Base-by-base conservation (phyloP, 2,113 vertebrate species). In the Terrapene triunguis region DNA sequence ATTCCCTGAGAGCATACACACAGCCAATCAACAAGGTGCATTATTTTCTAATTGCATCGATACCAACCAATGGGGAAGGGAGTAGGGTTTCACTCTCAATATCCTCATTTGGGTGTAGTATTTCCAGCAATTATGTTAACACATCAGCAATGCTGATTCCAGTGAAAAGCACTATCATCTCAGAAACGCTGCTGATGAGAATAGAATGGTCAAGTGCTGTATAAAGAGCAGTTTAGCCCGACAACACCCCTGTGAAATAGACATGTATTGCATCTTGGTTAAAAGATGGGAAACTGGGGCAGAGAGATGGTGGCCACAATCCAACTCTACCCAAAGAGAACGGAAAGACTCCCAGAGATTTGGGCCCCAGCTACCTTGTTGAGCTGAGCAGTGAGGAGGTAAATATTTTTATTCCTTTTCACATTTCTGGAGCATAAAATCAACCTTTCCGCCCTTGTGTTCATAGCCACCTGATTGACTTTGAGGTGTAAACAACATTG, bases 401-500 rank as follows among this genome's bases (percentile, higher is more conserved):
- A 59, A 59, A 72, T 22, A 21, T n/a, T 35, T 72, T 32, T 16
- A 38, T 51, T 22, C 10, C 47, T 1, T 1, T 1, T 13, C 6
- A 44, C 44, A 27, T 12, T 38, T 24, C 48, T 62, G 25, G 13
- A 50, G 74, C 0, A 1, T 7, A 10, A 0, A 59, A 29, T 27
- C 27, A 29, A 59, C 11, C 57, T 59, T 27, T 13, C 53, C 12
- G 11, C 11, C 57, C 57, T 57, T 0, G 57, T 8, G 59, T 81
- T 48, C 2, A 3, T 5, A 27, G 21, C 44, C 19, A n/a, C 54
- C 17, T 74, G 0, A 0, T 74, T 38, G 84, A 3, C 22, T 9
- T 0, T 42, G 1, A 9, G 38, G 32, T 2, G n/a, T 32, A 16
- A 8, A 7, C 0, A 8, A 12, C 35, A 0, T 0, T 1, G 25